phyloP scores from a whole-genome alignment of 2,888 invertebrate genomes.

The Pachymerium ferrugineum region DNA sequence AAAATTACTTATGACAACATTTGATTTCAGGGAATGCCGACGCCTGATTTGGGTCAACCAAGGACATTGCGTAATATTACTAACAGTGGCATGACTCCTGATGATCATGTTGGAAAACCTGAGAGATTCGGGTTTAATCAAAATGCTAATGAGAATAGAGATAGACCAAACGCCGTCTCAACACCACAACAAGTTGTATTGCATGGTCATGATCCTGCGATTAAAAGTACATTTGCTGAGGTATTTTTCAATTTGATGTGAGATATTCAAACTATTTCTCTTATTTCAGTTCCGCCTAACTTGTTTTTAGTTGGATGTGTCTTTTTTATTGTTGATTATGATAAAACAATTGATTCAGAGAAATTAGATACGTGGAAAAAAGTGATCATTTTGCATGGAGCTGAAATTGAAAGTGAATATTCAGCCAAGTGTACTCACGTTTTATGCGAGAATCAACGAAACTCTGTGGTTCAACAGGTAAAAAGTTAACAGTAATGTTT shows the following conservation, averaged over 20 bases:
- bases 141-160: background rate
- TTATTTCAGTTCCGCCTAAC: slow-evolving; percentile 66
- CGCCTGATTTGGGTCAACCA: slow-evolving; percentile 42
- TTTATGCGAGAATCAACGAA: slow-evolving; percentile 81
- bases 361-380: slow-evolving; percentile 38
- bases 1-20: background rate
- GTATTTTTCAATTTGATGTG: background rate
- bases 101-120: background rate
- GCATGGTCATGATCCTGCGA: slow-evolving; percentile 87
- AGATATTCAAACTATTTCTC: too few relatives aligned
- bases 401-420: slow-evolving; percentile 79
- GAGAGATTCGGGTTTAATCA: background rate
- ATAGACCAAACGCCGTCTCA: slow-evolving; percentile 39
- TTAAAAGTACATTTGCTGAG: slow-evolving; percentile 57
- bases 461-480: slow-evolving; percentile 82
- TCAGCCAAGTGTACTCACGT: slow-evolving; percentile 85
- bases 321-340: slow-evolving; percentile 81
- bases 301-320: slow-evolving; percentile 87
- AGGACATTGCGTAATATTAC: slow-evolving; percentile 55
- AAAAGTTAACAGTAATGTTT: slow-evolving; percentile 25
- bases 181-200: slow-evolving; percentile 58
- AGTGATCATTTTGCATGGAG: slow-evolving; percentile 67
- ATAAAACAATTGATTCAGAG: slow-evolving; percentile 48
- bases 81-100: slow-evolving; percentile 44
- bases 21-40: background rate